Evolutionary conservation across 2,113 vertebrate genomes (phyloP).

Genomic region (Tenrec ecaudatus): DNA sequence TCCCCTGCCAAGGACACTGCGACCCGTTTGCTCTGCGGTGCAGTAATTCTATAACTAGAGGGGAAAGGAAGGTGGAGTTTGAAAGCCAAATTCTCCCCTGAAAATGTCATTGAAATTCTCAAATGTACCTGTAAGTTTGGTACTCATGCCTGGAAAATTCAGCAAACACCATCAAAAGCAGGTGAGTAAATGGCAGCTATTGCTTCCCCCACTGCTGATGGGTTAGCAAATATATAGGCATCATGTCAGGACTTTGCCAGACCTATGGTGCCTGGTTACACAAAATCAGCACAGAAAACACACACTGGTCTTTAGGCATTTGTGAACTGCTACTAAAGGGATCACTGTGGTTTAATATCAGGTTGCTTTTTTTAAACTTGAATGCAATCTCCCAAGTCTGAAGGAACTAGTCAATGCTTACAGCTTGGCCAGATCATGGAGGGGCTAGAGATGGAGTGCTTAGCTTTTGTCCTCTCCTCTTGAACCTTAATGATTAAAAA

Average conservation of each 20-base stretch:
- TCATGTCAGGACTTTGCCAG: neutral
- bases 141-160: constrained; percentile 59
- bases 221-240: neutral
- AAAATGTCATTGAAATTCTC: constrained; percentile 72
- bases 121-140: constrained; percentile 47
- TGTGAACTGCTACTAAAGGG: constrained; percentile 41
- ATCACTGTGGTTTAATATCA: constrained; percentile 11
- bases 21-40: constrained; percentile 1
- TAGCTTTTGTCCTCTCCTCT: constrained; percentile 17
- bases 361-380: neutral
- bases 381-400: constrained; percentile 33
- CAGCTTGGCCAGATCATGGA: neutral
- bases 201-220: neutral
- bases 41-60: constrained; percentile 65
- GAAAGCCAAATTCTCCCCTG: constrained; percentile 73
- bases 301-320: neutral
- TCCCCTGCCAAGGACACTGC: neutral
- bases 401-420: constrained; percentile 33
- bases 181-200: constrained; percentile 35
- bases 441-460: neutral
- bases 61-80: constrained; percentile 50
- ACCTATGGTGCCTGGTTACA: neutral
- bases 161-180: constrained; percentile 64
- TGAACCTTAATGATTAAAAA: neutral
- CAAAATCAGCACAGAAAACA: constrained; percentile 53